phyloP scores from a whole-genome alignment of 2,797 vertebrate species.

The Aythya fuligula region DNA sequence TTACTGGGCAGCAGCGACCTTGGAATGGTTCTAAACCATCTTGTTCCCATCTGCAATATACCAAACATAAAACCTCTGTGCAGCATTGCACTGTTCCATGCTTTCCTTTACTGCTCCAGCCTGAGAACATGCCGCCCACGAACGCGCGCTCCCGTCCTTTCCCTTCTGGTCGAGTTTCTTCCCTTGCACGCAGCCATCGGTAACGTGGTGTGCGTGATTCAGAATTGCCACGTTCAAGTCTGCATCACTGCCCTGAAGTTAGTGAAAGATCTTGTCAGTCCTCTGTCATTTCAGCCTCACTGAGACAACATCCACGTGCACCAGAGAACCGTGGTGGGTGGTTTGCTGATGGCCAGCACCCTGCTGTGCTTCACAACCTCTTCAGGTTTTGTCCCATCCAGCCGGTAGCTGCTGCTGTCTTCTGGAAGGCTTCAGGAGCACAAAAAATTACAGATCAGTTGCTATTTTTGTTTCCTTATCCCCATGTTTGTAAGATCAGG shows the following conservation, averaged over 20 bases:
- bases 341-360: too few relatives aligned
- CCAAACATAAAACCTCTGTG: neutral
- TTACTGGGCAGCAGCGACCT: slow-evolving; percentile 46
- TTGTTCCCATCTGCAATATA: neutral
- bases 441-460: neutral
- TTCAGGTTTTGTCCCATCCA: neutral
- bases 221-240: neutral
- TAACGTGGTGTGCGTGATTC: neutral
- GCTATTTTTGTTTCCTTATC: neutral
- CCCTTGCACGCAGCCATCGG: neutral
- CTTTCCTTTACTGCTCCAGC: neutral
- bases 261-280: neutral
- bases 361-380: neutral
- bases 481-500: neutral
- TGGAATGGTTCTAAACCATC: slow-evolving; percentile 16
- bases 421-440: neutral
- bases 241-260: neutral
- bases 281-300: neutral
- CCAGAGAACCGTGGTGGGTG: neutral
- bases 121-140: neutral
- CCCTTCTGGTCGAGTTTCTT: neutral
- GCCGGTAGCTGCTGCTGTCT: neutral
- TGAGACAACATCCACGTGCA: neutral
- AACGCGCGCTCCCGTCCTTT: neutral
- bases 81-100: rapidly evolving